Conservation (phyloP, 2,888 invertebrate genomes). For the Ganaspis brasiliensis region DNA sequence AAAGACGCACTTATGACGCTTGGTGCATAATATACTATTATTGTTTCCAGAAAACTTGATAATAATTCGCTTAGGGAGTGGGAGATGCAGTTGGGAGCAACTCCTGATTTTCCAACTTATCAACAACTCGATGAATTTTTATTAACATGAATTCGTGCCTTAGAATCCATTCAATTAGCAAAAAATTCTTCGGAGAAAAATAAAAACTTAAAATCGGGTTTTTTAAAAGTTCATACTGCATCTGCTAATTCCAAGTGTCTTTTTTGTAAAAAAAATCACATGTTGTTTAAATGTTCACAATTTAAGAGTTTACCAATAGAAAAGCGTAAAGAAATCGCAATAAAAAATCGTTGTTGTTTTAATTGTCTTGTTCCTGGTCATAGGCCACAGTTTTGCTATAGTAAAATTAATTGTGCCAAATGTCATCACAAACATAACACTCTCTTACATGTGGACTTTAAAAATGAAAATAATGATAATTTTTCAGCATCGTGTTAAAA, state of each 20-base stretch:
- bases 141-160: too few relatives aligned
- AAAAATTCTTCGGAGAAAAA: too few relatives aligned
- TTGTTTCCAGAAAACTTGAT: too few relatives aligned
- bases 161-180: too few relatives aligned
- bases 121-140: too few relatives aligned
- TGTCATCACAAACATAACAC: neutral
- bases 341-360: neutral
- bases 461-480: neutral
- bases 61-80: too few relatives aligned
- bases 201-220: too few relatives aligned
- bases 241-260: neutral
- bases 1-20: too few relatives aligned
- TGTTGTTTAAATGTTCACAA: neutral
- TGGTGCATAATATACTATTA: too few relatives aligned
- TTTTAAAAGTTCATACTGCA: neutral
- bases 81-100: too few relatives aligned
- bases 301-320: neutral
- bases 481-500: too few relatives aligned
- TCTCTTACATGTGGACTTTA: neutral
- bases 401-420: neutral
- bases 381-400: neutral
- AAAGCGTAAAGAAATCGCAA: neutral
- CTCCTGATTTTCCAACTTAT: too few relatives aligned
- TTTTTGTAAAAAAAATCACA: neutral
- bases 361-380: neutral